Percentiles rank a stretch among this genome's conserved stretches.
Evolutionary conservation across 1,140 invertebrate species (phyloP).

Genomic region (Zaprionus tsacasi): DNA sequence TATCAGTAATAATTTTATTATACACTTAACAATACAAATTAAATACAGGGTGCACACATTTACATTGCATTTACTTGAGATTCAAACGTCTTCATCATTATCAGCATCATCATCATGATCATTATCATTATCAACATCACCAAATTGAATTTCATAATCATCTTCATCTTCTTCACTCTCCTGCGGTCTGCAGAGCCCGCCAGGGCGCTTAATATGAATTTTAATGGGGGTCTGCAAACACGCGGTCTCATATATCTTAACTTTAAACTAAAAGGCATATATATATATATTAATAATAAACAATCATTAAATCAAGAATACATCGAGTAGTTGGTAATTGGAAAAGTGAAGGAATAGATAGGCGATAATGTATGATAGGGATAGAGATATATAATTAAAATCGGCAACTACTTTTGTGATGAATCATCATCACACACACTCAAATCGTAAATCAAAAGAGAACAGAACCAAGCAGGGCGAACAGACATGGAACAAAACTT

Average conservation of each 20-base stretch:
- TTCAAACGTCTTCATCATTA: constrained; percentile 38
- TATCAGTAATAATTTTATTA: constrained; percentile 49
- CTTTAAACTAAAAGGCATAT: constrained; percentile 76
- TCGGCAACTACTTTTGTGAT: not conserved
- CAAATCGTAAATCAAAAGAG: not conserved
- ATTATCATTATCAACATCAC: constrained; percentile 20
- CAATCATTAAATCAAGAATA: constrained; percentile 49
- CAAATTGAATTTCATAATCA: constrained; percentile 12
- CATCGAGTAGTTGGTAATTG: constrained; percentile 9
- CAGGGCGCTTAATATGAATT: constrained; percentile 55
- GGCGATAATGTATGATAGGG: constrained; percentile 6
- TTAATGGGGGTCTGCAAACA: constrained; percentile 65
- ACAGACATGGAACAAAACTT: not conserved
- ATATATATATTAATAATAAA: constrained; percentile 50
- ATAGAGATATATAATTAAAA: not conserved
- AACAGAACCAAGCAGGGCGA: not conserved
- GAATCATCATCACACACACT: not conserved
- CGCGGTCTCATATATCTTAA: constrained; percentile 76
- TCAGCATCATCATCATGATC: constrained; percentile 26
- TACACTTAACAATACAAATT: constrained; percentile 59
- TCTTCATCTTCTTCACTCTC: not conserved
- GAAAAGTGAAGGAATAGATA: constrained; percentile 8
- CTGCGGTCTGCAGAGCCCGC: not conserved
- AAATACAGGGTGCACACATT: constrained; percentile 64
- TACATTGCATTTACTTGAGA: constrained; percentile 64